Percentiles rank a stretch among this genome's conserved stretches.
Conservation (phyloP, 2,888 invertebrate species). For the Malacosoma neustria region DNA sequence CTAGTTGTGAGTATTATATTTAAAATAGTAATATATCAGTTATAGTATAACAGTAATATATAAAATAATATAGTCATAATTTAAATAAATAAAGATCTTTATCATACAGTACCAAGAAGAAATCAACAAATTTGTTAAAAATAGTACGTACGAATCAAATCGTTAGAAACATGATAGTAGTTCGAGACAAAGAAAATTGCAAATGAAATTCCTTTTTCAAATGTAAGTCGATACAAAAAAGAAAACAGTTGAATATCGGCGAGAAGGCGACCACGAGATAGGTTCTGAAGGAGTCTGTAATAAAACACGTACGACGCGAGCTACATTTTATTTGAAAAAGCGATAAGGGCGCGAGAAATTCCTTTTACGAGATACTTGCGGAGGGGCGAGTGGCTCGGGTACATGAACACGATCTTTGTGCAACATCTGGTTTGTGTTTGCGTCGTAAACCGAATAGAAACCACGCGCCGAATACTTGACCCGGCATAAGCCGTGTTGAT, state of each 20-base stretch:
- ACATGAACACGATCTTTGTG: conserved; percentile 39
- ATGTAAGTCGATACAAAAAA: conserved; percentile 37
- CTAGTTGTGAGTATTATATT: too few species aligned
- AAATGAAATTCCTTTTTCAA: conserved; percentile 46
- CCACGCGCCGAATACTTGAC: not conserved
- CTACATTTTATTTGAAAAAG: conserved; percentile 73
- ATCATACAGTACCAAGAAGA: too few species aligned
- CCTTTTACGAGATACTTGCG: conserved; percentile 66
- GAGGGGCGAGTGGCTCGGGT: conserved; percentile 35
- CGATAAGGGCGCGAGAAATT: conserved; percentile 72
- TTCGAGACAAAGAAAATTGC: conserved; percentile 38
- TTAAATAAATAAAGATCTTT: too few species aligned
- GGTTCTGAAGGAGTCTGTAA: conserved; percentile 66
- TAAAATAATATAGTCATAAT: too few species aligned
- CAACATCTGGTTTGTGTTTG: conserved; percentile 63
- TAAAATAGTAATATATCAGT: too few species aligned
- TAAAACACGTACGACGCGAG: conserved; percentile 69
- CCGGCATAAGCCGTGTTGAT: not conserved
- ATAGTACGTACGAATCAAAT: not conserved
- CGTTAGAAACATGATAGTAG: not conserved
- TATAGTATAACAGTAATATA: too few species aligned
- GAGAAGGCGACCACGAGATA: conserved; percentile 55
- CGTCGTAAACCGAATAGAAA: conserved; percentile 6
- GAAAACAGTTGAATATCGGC: conserved; percentile 38
- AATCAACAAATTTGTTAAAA: not conserved